phyloP scores from a whole-genome alignment of 2,113 vertebrate genomes.

The Lagenorhynchus albirostris region DNA sequence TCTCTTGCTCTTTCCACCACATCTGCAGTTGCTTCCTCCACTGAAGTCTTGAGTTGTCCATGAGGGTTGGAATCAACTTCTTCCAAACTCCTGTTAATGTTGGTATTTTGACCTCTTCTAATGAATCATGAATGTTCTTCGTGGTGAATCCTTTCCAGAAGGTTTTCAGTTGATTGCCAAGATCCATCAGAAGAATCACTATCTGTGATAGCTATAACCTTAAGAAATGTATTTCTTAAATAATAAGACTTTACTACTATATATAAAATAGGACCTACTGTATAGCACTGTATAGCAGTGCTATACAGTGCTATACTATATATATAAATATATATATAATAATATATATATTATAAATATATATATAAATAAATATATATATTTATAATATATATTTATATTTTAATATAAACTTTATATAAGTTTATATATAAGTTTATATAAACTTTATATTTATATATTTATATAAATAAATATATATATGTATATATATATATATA shows the following conservation, averaged over 20 bases:
- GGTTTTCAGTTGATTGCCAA: background rate
- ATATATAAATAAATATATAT: no score
- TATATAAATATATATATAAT: no score
- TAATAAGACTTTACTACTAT: background rate
- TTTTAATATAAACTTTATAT: no score
- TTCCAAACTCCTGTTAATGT: background rate
- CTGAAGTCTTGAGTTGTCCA: background rate
- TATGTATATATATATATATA: no score
- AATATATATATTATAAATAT: no score
- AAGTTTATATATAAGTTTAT: no score
- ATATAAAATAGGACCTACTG: background rate
- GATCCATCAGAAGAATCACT: background rate
- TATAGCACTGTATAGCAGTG: no score
- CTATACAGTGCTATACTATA: no score
- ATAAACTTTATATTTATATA: no score
- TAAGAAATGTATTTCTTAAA: background rate
- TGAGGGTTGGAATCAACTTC: no score
- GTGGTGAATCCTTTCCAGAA: background rate
- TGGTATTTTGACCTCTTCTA: background rate
- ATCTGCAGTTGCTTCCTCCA: background rate
- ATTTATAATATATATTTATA: no score
- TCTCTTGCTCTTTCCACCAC: background rate
- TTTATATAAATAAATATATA: no score
- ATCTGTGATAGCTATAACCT: background rate
- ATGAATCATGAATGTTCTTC: background rate